Percentiles rank a stretch among this genome's conserved stretches.
phyloP scores from a whole-genome alignment of 2,888 invertebrate genomes.

The Dioctria rufipes region DNA sequence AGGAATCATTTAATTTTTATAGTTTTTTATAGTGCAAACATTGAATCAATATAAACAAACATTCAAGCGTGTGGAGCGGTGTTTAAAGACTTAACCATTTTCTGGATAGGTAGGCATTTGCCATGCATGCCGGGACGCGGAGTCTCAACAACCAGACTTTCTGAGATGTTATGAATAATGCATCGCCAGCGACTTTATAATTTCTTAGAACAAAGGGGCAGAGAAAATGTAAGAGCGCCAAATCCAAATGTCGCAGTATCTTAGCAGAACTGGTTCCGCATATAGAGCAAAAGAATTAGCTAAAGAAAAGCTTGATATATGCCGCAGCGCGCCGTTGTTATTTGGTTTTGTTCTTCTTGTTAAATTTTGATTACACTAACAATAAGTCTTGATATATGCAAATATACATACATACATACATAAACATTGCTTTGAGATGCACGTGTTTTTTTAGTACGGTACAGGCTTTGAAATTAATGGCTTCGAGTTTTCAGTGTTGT shows the following conservation, averaged over 20 bases:
- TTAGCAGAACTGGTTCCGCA: constrained; percentile 28
- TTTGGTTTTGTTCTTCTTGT: constrained; percentile 18
- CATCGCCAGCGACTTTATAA: constrained; percentile 22
- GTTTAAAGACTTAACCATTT: background rate
- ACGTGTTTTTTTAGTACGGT: background rate
- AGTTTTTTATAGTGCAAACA: background rate
- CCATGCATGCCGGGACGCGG: background rate
- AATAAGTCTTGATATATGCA: too few relatives aligned
- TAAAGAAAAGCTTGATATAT: constrained; percentile 26
- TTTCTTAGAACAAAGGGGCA: constrained; percentile 33
- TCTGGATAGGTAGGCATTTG: background rate
- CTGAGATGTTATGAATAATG: constrained; percentile 47
- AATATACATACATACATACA: background rate
- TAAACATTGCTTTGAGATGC: constrained; percentile 18
- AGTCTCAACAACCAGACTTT: background rate
- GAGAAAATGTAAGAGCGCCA: constrained; percentile 18
- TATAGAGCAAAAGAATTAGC: constrained; percentile 5
- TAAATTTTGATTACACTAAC: background rate
- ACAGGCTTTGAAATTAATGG: background rate
- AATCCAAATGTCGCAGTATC: constrained; percentile 21
- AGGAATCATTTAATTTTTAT: constrained; percentile 38
- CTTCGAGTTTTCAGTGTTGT: constrained; percentile 2
- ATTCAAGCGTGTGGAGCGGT: constrained; percentile 17
- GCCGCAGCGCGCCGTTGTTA: background rate
- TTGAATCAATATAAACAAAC: constrained; percentile 21